Evolutionary conservation across 2,797 vertebrate genomes (phyloP), one percentile per base, ranked within the genome.

Genomic region (Percopsis omiscomaycus): DNA sequence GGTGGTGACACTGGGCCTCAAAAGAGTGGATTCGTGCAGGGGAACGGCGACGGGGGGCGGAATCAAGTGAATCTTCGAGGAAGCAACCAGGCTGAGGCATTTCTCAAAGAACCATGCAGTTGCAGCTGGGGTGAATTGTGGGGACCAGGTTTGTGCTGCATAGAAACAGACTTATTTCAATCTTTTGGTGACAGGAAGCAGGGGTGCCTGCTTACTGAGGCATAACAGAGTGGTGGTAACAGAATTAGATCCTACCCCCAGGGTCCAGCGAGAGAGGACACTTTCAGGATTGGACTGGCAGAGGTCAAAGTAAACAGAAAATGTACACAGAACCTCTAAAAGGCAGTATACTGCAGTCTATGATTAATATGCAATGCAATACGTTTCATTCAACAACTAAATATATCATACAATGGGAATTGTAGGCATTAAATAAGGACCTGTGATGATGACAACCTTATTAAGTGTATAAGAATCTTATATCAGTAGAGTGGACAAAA

Each of bases 201-300:
- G 5, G 8, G 32, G 32, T 37, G 32, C 5, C 14, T 32, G 54
- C 14, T 37, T 10, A 14, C 3, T 2, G 29, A 22, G 22, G 22
- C 22, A 22, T 22, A 22, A 22, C 22, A 22, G 22, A 22, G 22
- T 22, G 54, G 54, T 32, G 32, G 8, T 37, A 37, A 37, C 32
- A 80, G 59, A 61, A 60, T 63, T 14, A 0, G 54, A 52, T 77
- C 86, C 77, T 84, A 83, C 81, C 82, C 81, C 64, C 53, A 86
- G 75, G 62, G 74, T 86, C 83, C 85, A 86, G 71, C 61, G 54
- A 59, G 82, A 88, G 74, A 84, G 68, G 61, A 86, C 71, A 61
- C 74, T 78, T 64, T 88, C 80, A 47, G 85, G 83, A 61, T 54
- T 75, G 70, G 73, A 69, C 72, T 68, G 69, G 59, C 67, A 72